Percentiles rank a stretch among this genome's conserved stretches.
Evolutionary conservation across 2,888 invertebrate species (phyloP).

Genomic region (Anticlea derivata): DNA sequence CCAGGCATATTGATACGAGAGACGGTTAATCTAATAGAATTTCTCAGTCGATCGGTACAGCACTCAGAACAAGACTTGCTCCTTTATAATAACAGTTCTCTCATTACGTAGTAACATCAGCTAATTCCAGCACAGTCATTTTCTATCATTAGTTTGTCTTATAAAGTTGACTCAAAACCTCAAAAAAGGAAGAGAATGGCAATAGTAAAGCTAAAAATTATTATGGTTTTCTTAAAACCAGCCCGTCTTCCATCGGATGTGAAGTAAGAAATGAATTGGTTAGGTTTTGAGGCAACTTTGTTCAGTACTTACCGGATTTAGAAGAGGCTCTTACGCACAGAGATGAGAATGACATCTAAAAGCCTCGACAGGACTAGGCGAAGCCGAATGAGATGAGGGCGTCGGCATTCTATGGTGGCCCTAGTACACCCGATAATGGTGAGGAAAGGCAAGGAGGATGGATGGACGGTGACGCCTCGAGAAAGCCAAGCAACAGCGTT

Average conservation of each 20-base stretch:
- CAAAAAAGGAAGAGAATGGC: background rate
- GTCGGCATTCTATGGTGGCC: too few relatives aligned
- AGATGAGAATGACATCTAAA: background rate
- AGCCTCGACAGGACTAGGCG: too few relatives aligned
- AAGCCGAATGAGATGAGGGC: background rate
- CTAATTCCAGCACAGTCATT: slow-evolving; percentile 16
- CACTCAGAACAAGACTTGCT: background rate
- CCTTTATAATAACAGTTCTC: background rate
- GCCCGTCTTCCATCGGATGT: too few relatives aligned
- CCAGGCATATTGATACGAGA: background rate
- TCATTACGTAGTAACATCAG: slow-evolving; percentile 5
- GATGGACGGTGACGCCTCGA: too few relatives aligned
- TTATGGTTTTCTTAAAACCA: background rate
- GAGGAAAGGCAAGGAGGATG: too few relatives aligned
- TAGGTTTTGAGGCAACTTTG: slow-evolving; percentile 15
- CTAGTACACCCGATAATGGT: too few relatives aligned
- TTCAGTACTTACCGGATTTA: slow-evolving; percentile 8
- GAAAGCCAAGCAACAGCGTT: too few relatives aligned
- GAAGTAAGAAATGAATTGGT: background rate
- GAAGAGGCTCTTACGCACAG: background rate
- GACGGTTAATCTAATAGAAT: background rate
- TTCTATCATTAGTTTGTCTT: slow-evolving; percentile 5
- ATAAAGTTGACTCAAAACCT: slow-evolving; percentile 16
- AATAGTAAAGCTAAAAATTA: background rate
- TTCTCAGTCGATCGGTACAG: background rate